A percentile compares a stretch with the other conserved stretches of the same genome.
These are phyloP conservation scores for Calliphora vicina DNA, from an alignment of 1,140 invertebrate species.

Conservation along the genomic window DNA sequence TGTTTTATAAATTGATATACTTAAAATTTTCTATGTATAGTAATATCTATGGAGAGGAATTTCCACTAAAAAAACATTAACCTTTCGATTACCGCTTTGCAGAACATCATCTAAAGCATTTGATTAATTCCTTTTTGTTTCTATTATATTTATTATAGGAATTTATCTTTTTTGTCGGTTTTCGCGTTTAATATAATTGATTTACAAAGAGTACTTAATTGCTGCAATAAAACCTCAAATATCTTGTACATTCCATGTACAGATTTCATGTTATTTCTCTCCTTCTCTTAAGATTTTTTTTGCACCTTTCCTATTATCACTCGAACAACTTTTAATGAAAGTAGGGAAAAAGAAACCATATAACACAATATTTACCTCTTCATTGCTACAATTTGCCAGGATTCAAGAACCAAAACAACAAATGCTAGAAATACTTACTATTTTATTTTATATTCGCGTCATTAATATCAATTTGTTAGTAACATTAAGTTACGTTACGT, in stretches of 20 bases:
- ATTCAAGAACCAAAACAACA: background rate
- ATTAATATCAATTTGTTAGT: constrained; percentile 33
- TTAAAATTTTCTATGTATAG: no score
- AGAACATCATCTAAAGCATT: no score
- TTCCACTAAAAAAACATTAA: no score
- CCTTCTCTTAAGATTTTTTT: background rate
- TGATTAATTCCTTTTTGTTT: no score
- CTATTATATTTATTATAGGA: no score
- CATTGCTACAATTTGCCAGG: background rate
- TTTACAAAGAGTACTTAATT: constrained; percentile 28
- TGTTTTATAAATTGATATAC: no score
- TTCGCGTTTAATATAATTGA: constrained; percentile 19
- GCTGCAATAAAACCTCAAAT: constrained; percentile 25
- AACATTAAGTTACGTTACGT: constrained; percentile 21
- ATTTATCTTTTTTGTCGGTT: background rate
- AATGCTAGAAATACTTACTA: background rate
- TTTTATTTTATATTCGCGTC: constrained; percentile 29
- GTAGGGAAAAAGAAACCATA: background rate
- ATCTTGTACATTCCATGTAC: constrained; percentile 8
- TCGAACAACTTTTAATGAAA: background rate
- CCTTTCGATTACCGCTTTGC: no score
- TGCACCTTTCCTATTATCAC: background rate
- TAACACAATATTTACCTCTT: background rate
- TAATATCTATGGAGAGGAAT: no score
- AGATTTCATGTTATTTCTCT: background rate